Evolutionary conservation across 2,888 invertebrate genomes (phyloP).

Genomic region (Dermolepida albohirtum): DNA sequence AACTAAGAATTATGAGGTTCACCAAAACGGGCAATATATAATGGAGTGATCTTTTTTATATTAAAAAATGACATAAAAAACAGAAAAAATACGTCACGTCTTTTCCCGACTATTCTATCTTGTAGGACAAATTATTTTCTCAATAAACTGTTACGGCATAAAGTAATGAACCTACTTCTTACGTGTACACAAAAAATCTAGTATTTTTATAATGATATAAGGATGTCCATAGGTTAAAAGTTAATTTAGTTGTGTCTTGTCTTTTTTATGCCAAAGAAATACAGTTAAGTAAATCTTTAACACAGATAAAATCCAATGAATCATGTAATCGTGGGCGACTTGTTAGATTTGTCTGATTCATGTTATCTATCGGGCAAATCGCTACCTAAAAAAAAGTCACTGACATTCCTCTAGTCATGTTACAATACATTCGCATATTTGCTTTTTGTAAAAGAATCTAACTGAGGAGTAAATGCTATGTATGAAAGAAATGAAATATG

Average conservation of each 20-base stretch:
- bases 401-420: not conserved
- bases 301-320: conserved; percentile 29
- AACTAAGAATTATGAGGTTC: too few relatives aligned
- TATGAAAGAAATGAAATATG: too few relatives aligned
- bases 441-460: conserved; percentile 10
- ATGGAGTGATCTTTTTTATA: too few relatives aligned
- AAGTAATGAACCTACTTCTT: not conserved
- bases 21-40: too few relatives aligned
- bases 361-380: conserved; percentile 22
- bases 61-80: too few relatives aligned
- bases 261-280: conserved; percentile 1
- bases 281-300: conserved; percentile 24
- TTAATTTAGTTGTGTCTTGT: conserved; percentile 8
- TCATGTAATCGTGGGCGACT: conserved; percentile 36
- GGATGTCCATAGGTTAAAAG: conserved; percentile 10
- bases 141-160: too few relatives aligned
- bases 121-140: too few relatives aligned
- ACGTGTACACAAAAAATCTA: not conserved
- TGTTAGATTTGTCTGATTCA: conserved; percentile 33
- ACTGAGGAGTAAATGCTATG: not conserved
- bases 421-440: conserved; percentile 1
- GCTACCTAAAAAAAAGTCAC: conserved; percentile 6
- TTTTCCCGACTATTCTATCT: too few relatives aligned
- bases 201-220: conserved; percentile 5
- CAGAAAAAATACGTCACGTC: too few relatives aligned